Evolutionary conservation across 2,888 invertebrate genomes (phyloP), one percentile per base, ranked within the genome.

Genomic region (Galerucella calmariensis): DNA sequence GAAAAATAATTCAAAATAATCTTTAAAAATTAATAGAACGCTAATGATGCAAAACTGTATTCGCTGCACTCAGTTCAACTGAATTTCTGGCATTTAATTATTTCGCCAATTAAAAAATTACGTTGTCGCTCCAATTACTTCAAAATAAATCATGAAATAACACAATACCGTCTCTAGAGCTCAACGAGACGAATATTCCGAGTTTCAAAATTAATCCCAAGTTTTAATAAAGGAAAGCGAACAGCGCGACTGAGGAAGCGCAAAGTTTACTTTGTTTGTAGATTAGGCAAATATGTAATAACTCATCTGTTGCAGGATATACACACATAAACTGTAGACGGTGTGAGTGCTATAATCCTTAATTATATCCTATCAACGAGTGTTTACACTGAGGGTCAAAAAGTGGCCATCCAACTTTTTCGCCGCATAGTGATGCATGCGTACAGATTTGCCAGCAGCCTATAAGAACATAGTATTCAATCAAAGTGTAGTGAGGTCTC

Each of bases 171-270:
- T 35, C 44, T 58, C 58, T 12, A 14, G 14, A 44, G 35, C 56
- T 67, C 44, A 44, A 53, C 56, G 11, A 35, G 67, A 53, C 41
- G 67, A 41, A 58, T 27, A 56, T 67, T 53, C 35, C 41, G 35
- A 67, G 51, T 67, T 67, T 56, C 16, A 5, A 35, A 67, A 67
- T 53, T 61, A 48, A 68, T 56, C 66, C 41, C 46, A 69, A 58
- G 59, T 69, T 67, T 70, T 67, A 67, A 67, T 70, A 67, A 62
- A 48, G 46, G 62, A 20, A 62, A 67, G 51, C 69, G 69, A 66
- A 65, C 65, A 71, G 61, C 61, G 35, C 41, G 51, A 46, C 61
- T 48, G 20, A 35, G 67, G 44, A 61, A 67, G 62, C 74, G 67
- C 41, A 69, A 74, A 70, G 61, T 74, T 51, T 20, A 61, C 48